phyloP scores from a whole-genome alignment of 1,140 invertebrate species.

The Melipona quadrifasciata region DNA sequence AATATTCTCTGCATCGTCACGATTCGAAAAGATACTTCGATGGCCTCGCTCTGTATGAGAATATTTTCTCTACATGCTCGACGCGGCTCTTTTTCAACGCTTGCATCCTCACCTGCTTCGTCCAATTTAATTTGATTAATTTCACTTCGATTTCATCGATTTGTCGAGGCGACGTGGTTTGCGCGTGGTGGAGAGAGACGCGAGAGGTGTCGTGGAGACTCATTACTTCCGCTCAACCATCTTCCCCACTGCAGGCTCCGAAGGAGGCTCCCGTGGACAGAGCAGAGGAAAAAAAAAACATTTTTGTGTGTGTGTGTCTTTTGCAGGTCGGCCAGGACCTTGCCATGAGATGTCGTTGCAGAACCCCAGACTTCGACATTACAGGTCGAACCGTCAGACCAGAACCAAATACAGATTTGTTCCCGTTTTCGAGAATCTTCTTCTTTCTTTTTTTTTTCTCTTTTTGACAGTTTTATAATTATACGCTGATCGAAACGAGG shows the following conservation, averaged over 20 bases:
- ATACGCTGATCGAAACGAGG: constrained; percentile 52
- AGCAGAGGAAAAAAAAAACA: constrained; percentile 20
- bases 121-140: too few relatives aligned
- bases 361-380: constrained; percentile 82
- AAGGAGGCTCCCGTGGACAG: not conserved
- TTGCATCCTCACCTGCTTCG: too few relatives aligned
- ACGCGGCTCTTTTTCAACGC: too few relatives aligned
- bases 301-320: constrained; percentile 75
- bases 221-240: constrained; percentile 47
- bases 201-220: constrained; percentile 38
- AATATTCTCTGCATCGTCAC: too few relatives aligned
- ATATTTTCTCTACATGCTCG: too few relatives aligned
- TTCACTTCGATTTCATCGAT: too few relatives aligned
- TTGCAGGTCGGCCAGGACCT: constrained; percentile 80
- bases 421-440: constrained; percentile 34
- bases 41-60: too few relatives aligned
- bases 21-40: too few relatives aligned
- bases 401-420: constrained; percentile 42
- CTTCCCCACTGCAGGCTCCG: constrained; percentile 7
- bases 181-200: constrained; percentile 1
- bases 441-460: too few relatives aligned
- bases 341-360: constrained; percentile 82
- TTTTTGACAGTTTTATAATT: constrained; percentile 47
- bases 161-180: not conserved
- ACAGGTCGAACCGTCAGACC: constrained; percentile 79